Base-by-base conservation (phyloP, 2,113 vertebrate genomes). In the Chionis minor region DNA sequence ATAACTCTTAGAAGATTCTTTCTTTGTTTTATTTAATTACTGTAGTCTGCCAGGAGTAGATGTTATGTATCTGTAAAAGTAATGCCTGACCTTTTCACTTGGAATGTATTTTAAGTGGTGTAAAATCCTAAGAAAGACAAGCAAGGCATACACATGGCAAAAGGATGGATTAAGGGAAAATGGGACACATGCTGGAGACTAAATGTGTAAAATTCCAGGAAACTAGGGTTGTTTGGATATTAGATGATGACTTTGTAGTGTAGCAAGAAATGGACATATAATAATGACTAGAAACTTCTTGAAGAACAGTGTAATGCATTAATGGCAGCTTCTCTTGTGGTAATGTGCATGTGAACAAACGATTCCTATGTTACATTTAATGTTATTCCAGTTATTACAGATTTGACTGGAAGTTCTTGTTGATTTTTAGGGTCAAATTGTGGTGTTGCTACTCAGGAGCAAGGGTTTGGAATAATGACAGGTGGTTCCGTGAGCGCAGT, bases 401-500 rank as follows among this genome's bases (percentile, higher is more conserved):
- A 45, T 14, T 49, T 61, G 40, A 33, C 27, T 90, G 28, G 51
- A 79, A 74, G 24, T 30, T 83, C 30, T 55, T 85, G 20, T 92
- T 87, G 14, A 27, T 73, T 88, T 94, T 91, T 77, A 62, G 78
- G 69, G 44, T 95, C 88, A 88, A 61, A 63, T 24, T 75, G 22
- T 54, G 67, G 19, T 86, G 71, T 82, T 93, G 71, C 54, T 70
- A 80, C 66, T 92, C 28, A 67, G 70, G 56, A 93, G 30, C 18
- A 56, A 85, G 66, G 66, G 79, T 93, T 94, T 82, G 40, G 61
- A 40, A 24, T 93, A 80, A 75, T 81, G 86, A 88, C 82, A 83
- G 81, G 86, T 93, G 88, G 35, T 90, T 93, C 62, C 49, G 28
- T 44, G 79, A 59, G 71, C 72, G 66, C 49, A 77, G 69, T 94